phyloP scores from a whole-genome alignment of 2,888 invertebrate genomes.

The Trilocha varians region DNA sequence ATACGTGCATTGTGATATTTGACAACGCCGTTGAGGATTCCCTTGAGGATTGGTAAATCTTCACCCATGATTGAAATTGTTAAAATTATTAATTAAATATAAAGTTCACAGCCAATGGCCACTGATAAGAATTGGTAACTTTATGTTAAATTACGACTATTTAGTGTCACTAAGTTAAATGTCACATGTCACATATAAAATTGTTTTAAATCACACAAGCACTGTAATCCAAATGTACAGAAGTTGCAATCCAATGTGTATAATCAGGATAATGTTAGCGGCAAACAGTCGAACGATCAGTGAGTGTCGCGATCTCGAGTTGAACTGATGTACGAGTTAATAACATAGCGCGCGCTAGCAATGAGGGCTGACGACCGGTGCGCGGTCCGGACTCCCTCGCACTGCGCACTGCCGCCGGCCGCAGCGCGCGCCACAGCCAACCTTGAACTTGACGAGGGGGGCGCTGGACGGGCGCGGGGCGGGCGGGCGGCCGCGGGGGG shows the following conservation, averaged over 20 bases:
- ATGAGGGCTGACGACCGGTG: slow-evolving; percentile 71
- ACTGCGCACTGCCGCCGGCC: no score
- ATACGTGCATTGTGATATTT: slow-evolving; percentile 95
- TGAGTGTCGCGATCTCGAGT: slow-evolving; percentile 51
- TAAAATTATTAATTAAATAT: slow-evolving; percentile 58
- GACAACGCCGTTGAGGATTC: slow-evolving; percentile 91
- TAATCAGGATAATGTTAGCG: slow-evolving; percentile 41
- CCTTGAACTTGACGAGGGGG: slow-evolving; percentile 74
- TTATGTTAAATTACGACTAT: slow-evolving; percentile 38
- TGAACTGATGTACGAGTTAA: slow-evolving; percentile 45
- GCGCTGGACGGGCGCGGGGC: slow-evolving; percentile 44
- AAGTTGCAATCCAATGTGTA: slow-evolving; percentile 46
- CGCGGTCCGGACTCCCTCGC: slow-evolving; percentile 74
- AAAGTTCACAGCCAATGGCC: slow-evolving; percentile 68
- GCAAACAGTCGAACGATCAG: slow-evolving; percentile 38
- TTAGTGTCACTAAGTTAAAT: slow-evolving; percentile 36
- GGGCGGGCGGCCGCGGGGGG: no score
- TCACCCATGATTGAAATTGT: slow-evolving; percentile 83
- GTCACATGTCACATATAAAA: slow-evolving; percentile 49
- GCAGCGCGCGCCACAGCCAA: slow-evolving; percentile 74
- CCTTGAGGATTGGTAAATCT: slow-evolving; percentile 92
- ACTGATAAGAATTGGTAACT: slow-evolving; percentile 65
- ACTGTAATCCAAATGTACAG: slow-evolving; percentile 60
- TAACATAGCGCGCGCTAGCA: slow-evolving; percentile 60
- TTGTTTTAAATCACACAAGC: slow-evolving; percentile 36